Evolutionary conservation across 2,797 vertebrate species (phyloP).

Genomic region (Chloroceryle amazona): DNA sequence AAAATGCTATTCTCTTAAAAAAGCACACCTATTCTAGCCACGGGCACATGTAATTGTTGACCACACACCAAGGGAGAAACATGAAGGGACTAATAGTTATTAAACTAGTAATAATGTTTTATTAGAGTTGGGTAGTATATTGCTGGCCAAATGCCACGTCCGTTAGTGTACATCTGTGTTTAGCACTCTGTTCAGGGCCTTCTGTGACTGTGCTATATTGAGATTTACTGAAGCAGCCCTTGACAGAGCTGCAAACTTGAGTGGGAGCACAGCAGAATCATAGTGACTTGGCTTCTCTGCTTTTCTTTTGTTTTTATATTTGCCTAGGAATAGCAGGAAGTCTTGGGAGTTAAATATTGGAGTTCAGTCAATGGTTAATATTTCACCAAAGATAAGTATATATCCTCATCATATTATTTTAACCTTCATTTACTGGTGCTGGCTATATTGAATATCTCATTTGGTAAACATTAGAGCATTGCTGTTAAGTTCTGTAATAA

Average conservation of each 20-base stretch:
- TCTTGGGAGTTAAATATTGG: background rate
- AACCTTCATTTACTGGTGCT: background rate
- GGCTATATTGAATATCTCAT: background rate
- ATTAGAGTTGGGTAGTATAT: constrained; percentile 7
- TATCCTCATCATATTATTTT: background rate
- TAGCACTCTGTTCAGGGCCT: background rate
- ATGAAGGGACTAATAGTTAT: constrained; percentile 10
- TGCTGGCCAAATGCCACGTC: constrained; percentile 9
- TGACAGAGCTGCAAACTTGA: background rate
- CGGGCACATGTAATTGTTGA: background rate
- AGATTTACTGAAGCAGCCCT: background rate
- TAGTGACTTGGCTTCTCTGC: background rate
- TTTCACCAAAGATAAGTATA: background rate
- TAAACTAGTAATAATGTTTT: constrained; percentile 46
- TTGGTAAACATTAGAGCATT: background rate
- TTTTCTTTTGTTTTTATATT: background rate
- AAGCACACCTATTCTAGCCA: background rate
- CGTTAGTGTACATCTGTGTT: background rate
- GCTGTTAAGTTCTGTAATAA: constrained; percentile 21
- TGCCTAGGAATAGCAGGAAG: background rate
- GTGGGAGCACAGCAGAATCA: background rate
- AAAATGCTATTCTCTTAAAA: background rate
- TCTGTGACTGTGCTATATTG: background rate
- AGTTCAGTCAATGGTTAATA: background rate
- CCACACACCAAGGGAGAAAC: constrained; percentile 11